Evolutionary conservation across 2,888 invertebrate genomes (phyloP), one percentile per base, ranked within the genome.

Genomic region (Pandemis cinnamomeana): DNA sequence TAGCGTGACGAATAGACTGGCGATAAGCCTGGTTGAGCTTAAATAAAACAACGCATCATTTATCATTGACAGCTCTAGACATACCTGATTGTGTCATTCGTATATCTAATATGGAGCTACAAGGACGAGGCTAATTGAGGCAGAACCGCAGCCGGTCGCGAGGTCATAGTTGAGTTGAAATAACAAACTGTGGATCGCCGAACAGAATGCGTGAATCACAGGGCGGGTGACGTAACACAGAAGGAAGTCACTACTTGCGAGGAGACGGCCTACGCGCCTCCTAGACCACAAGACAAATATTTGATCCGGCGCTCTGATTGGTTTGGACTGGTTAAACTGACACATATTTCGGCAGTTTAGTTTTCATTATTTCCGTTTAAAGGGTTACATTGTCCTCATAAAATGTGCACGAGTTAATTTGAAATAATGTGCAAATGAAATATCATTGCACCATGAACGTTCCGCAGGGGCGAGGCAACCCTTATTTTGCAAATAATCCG

Each of bases 241-340:
- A 82, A 92, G 93, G 93, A 94, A 93, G 91, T 89, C 81, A 84
- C 88, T 89, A 91, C 89, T 92, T 92, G 87, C 78, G 83, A 82
- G 86, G 83, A 85, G 81, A 76, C 89, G 80, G 80, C 92, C 93
- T 88, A 92, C 93, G 90, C 90, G 82, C 78, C 82, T 80, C 77
- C 71, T 83, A 84, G 82, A 81, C 84, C 83, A 86, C 87, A 87
- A 80, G 83, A 84, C 80, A 87, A 85, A 86, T 86, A 27, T 86
- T 82, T 85, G 83, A 85, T 86, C 84, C 83, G 83, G 84, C 79
- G 80, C 83, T 82, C 81, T 83, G 82, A 83, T 80, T 61, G 81
- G 51, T 79, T 82, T 80, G 20, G 86, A 84, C 82, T 84, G 83
- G 82, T 83, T 83, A 82, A 78, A 82, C 82, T 61, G 60, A 53